phyloP scores from a whole-genome alignment of 2,888 invertebrate species.

The Aplocera efformata region DNA sequence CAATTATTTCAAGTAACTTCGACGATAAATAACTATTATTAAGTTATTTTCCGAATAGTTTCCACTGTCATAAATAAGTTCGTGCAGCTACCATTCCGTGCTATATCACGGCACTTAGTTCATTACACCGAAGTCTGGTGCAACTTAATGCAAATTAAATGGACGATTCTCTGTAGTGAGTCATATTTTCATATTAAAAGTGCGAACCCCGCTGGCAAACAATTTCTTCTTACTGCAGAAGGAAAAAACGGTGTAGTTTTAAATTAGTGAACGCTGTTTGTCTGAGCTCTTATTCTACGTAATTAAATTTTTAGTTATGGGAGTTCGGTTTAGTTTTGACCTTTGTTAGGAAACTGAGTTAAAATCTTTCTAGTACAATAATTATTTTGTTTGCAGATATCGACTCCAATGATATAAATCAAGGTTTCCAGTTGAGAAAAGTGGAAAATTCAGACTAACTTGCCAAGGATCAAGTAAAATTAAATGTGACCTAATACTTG shows the following conservation, averaged over 20 bases:
- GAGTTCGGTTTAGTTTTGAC: no score
- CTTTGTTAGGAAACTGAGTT: no score
- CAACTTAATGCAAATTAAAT: conserved; percentile 62
- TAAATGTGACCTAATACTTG: no score
- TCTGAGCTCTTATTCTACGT: background rate
- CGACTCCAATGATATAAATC: no score
- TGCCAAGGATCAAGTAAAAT: no score
- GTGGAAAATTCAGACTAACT: no score
- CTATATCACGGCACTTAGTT: conserved; percentile 35
- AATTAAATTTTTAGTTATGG: no score
- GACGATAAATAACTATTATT: conserved; percentile 18
- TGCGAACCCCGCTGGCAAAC: conserved; percentile 56
- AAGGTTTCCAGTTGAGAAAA: no score
- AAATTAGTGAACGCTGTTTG: conserved; percentile 12
- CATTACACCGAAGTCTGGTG: conserved; percentile 39
- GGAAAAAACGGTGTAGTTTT: conserved; percentile 28
- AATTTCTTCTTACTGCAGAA: conserved; percentile 54
- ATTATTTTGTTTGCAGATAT: no score
- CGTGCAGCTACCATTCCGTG: conserved; percentile 22
- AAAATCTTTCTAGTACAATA: no score
- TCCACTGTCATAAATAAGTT: conserved; percentile 20
- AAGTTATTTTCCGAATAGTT: conserved; percentile 22
- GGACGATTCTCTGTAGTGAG: conserved; percentile 56
- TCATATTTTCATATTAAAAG: conserved; percentile 71
- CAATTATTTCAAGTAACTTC: conserved; percentile 15